Percentiles rank a stretch among this genome's conserved stretches.
phyloP scores from a whole-genome alignment of 2,113 vertebrate genomes.

The Egretta garzetta region DNA sequence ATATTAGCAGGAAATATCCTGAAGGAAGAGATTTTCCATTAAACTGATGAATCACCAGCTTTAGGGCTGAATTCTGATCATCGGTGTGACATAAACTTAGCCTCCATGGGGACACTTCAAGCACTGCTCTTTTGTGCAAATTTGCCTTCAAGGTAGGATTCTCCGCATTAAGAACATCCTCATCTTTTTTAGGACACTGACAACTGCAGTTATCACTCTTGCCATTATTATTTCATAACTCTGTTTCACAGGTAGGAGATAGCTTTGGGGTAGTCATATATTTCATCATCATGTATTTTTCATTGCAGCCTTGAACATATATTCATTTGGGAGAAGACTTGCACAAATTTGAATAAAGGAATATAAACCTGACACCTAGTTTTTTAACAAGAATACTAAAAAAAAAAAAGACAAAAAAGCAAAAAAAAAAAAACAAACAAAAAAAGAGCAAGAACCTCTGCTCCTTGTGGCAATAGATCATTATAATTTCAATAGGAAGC shows the following conservation, averaged over 20 bases:
- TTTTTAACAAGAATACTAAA: background rate
- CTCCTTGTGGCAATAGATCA: background rate
- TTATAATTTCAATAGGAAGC: background rate
- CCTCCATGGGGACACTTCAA: conserved; percentile 4
- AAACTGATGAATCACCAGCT: conserved; percentile 45
- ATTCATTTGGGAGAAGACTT: background rate
- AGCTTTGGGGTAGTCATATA: conserved; percentile 40
- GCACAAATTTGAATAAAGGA: background rate
- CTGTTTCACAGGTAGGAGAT: conserved; percentile 41
- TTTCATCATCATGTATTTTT: conserved; percentile 56
- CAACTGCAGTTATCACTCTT: conserved; percentile 30
- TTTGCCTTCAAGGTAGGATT: conserved; percentile 42
- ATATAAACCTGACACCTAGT: background rate
- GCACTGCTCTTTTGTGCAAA: conserved; percentile 23
- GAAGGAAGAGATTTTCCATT: conserved; percentile 37
- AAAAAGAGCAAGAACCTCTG: background rate
- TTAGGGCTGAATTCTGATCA: conserved; percentile 51
- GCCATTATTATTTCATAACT: conserved; percentile 57
- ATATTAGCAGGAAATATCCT: background rate
- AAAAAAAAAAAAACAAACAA: no score
- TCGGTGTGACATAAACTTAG: conserved; percentile 29
- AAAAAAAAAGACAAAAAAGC: no score
- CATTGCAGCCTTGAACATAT: background rate
- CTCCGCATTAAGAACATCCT: background rate
- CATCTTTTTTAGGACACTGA: conserved; percentile 21